Evolutionary conservation across 1,140 invertebrate species (phyloP), one percentile per base, ranked within the genome.

Genomic region (Drosophila tropicalis): DNA sequence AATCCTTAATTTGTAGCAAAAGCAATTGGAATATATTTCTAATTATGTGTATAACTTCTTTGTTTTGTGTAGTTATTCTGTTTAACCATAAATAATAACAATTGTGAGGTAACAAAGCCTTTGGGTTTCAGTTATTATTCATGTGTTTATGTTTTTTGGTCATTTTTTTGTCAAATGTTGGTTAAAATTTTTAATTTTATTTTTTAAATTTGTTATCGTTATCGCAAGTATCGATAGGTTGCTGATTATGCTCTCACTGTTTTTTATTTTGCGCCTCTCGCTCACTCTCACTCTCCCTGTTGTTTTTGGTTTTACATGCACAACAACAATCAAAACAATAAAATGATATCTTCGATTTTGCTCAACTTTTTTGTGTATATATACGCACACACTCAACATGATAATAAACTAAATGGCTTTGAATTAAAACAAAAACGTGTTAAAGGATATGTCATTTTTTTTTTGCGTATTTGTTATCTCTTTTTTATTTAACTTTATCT

Each of bases 261-360:
- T 29, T 29, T 5, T 29, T 5, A 29, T 29, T 29, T 47, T 47
- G 44, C 44, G 17, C 17, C 44, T 51, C 47, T 56, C 62, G 34
- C 41, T 29, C 36, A 32, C 62, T 19, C 61, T 29, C 55, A 32
- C 62, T 19, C 61, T 36, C 61, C 19, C 40, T 57, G 12, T 40
- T 22, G 39, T 41, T 44, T 62, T 62, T 40, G 39, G 39, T 39
- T 29, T 34, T 40, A 34, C 15, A 19, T 17, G 32, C 56, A 36
- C 56, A 58, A 34, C 32, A 34, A 58, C 32, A 58, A 58, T 58
- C 56, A 58, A 58, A 58, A 62, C 40, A 62, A 40, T 44, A 40
- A 39, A 62, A 44, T 25, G 15, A 51, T 51, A 51, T 51, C 44
- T 51, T 47, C 44, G 44, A 47, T 47, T 47, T 47, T 47, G 15